Evolutionary conservation across 1,140 invertebrate species (phyloP).

Genomic region (Pseudomyrmex flavicornis): DNA sequence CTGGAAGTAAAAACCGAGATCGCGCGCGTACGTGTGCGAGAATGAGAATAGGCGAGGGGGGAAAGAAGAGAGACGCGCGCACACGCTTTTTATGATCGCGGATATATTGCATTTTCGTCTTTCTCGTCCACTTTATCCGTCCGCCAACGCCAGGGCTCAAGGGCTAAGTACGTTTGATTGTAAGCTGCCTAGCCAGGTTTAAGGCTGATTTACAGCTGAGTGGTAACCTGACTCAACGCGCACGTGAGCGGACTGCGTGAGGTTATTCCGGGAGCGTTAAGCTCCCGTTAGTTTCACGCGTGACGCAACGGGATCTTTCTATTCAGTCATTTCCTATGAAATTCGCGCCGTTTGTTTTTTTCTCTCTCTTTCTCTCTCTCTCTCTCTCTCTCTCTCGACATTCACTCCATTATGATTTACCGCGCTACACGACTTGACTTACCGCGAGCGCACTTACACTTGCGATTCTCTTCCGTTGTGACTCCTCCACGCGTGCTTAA

Average conservation of each 20-base stretch:
- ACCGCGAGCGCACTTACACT: not conserved
- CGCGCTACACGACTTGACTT: not conserved
- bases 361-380: no score
- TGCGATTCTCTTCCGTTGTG: not conserved
- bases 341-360: not conserved
- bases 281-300: slow-evolving; percentile 76
- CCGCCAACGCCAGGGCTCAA: slow-evolving; percentile 44
- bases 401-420: not conserved
- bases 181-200: slow-evolving; percentile 82
- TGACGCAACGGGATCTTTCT: slow-evolving; percentile 34
- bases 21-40: not conserved
- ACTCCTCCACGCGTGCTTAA: not conserved
- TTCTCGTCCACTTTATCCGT: slow-evolving; percentile 74
- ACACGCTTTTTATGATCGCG: slow-evolving; percentile 58
- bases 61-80: not conserved
- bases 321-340: not conserved
- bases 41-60: slow-evolving; percentile 10
- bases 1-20: slow-evolving; percentile 29
- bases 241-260: slow-evolving; percentile 81
- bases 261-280: slow-evolving; percentile 66
- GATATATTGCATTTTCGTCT: slow-evolving; percentile 82
- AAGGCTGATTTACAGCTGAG: slow-evolving; percentile 83
- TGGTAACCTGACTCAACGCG: slow-evolving; percentile 68
- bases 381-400: not conserved
- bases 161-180: slow-evolving; percentile 85